These are phyloP conservation scores for Adineta ricciae DNA, from an alignment of 2,888 invertebrate genomes.

Conservation along the genomic window DNA sequence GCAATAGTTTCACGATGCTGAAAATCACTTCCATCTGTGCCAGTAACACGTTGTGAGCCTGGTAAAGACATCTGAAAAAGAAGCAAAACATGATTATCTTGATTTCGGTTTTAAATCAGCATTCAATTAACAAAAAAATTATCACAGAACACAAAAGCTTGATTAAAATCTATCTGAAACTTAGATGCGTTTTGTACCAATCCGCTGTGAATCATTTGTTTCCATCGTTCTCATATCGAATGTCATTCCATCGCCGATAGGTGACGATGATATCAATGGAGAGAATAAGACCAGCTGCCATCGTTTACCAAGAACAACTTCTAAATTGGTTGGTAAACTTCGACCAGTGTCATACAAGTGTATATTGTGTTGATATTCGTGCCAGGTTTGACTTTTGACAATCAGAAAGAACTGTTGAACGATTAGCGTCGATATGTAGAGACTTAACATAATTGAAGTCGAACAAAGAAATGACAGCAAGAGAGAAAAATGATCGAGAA, in stretches of 20 bases:
- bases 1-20: constrained; percentile 30
- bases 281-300: neutral
- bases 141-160: neutral
- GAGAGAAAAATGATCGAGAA: neutral
- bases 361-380: neutral
- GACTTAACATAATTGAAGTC: neutral
- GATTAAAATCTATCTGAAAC: neutral
- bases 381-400: neutral
- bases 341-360: neutral
- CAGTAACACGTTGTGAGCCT: neutral
- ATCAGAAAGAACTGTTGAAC: neutral
- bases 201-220: neutral
- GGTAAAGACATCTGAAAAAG: neutral
- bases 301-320: neutral
- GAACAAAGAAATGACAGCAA: neutral
- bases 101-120: too few species aligned
- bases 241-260: neutral
- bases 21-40: constrained; percentile 33
- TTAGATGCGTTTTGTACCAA: neutral
- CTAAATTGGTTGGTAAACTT: neutral
- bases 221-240: neutral
- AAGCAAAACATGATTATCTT: neutral
- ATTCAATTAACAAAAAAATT: neutral
- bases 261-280: neutral
- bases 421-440: neutral